Evolutionary conservation across 2,888 invertebrate species (phyloP).

Genomic region (Idaea dimidiata): DNA sequence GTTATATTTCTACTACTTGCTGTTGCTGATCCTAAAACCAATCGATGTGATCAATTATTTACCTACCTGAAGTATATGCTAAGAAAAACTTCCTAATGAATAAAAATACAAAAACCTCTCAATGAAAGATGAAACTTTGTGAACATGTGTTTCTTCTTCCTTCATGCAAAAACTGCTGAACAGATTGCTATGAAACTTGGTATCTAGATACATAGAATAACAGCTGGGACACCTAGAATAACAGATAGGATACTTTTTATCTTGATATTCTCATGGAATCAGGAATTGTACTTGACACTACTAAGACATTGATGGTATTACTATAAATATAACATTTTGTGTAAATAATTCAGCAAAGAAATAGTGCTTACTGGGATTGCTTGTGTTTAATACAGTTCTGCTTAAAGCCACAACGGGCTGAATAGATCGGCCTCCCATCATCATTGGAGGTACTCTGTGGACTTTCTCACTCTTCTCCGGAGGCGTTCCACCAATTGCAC

Average conservation of each 20-base stretch:
- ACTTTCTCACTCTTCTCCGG: constrained; percentile 46
- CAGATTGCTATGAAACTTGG: too few species aligned
- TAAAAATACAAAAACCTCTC: not conserved
- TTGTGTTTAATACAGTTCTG: constrained; percentile 53
- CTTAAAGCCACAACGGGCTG: constrained; percentile 69
- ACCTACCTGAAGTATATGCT: not conserved
- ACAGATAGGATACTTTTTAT: too few species aligned
- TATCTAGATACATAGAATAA: too few species aligned
- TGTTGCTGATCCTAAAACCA: constrained; percentile 39
- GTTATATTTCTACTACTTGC: constrained; percentile 45
- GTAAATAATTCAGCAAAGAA: not conserved
- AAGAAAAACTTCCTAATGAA: not conserved
- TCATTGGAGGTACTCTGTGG: constrained; percentile 61
- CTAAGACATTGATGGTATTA: too few species aligned
- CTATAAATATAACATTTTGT: too few species aligned
- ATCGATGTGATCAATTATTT: not conserved
- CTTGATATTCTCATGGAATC: too few species aligned
- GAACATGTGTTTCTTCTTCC: too few species aligned
- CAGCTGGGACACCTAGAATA: too few species aligned
- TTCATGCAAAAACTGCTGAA: too few species aligned
- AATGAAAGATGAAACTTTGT: not conserved
- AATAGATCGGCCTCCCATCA: constrained; percentile 64
- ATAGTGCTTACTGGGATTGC: constrained; percentile 44
- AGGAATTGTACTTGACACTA: too few species aligned
- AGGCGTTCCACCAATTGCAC: constrained; percentile 51